Base-by-base conservation (phyloP, 2,888 invertebrate species). In the Octodonta nipae region DNA sequence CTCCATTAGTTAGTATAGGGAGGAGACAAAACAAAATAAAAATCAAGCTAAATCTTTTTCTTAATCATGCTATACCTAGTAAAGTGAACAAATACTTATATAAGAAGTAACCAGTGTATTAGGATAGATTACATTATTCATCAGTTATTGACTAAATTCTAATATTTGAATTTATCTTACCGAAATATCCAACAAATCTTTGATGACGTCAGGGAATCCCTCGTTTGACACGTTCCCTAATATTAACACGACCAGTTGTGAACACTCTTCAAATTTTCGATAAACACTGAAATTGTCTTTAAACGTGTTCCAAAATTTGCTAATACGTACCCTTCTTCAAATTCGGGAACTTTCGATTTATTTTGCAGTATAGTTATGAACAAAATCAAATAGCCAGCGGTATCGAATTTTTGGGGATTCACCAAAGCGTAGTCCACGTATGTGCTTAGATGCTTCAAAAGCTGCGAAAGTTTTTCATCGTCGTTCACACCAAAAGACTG, bases 221-320 rank as follows among this genome's bases (percentile, higher is more conserved):
- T 59, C 54, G 33, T 50, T 51, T 4, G 55, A 42, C 16, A 58
- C 49, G 28, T 50, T 46, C 32, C 52, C 51, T 20, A 55, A 47
- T 26, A 59, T 50, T 27, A 57, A 38, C 7, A 45, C 41, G 7
- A 56, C 37, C 20, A 60, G 36, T 37, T 53, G 54, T 2, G 52
- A 45, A 43, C 49, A 54, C 15, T 58, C 51, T 4, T 55, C 51
- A 13, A 33, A 28, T 26, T 41, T 30, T 15, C 7, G 24, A 26
- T 33, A 33, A 28, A 32, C 34, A n/a, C 25, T 26, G 5, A 15
- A 33, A 15, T 42, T 37, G 6, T 32, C 34, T 39, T 46, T 45
- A 15, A 42, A 45, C n/a, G 35, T 33, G 34, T 51, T 49, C 46
- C 50, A 56, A 12, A 48, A 40, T 34, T 47, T 44, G n/a, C n/a